A percentile compares a stretch with the other conserved stretches of the same genome.
phyloP scores from a whole-genome alignment of 2,797 vertebrate species.

The Pseudopleuronectes americanus region DNA sequence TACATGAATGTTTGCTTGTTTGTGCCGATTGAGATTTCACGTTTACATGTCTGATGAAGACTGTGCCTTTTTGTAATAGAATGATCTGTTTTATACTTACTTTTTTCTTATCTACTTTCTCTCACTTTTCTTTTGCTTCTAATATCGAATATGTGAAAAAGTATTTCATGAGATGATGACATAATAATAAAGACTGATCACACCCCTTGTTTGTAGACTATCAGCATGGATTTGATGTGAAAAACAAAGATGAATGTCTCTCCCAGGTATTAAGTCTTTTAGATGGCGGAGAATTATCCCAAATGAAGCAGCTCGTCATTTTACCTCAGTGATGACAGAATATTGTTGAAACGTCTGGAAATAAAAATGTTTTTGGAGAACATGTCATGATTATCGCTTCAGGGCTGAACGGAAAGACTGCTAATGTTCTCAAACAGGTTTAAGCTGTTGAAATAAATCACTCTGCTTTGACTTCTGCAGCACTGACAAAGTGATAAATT shows the following conservation, averaged over 20 bases:
- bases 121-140: constrained; percentile 23
- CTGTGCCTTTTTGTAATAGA: constrained; percentile 12
- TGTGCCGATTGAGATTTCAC: constrained; percentile 1
- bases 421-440: constrained; percentile 6
- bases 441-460: not conserved
- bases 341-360: not conserved
- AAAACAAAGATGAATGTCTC: not conserved
- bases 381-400: not conserved
- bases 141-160: constrained; percentile 23
- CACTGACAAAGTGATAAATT: not conserved
- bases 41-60: constrained; percentile 43
- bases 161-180: constrained; percentile 25
- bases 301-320: not conserved
- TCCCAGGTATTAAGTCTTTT: not conserved
- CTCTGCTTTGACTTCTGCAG: not conserved
- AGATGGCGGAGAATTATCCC: too few relatives aligned
- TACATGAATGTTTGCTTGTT: too few relatives aligned
- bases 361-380: not conserved
- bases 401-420: not conserved
- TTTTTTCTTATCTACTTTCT: not conserved
- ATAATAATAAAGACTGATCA: constrained; percentile 48
- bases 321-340: not conserved
- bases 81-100: constrained; percentile 27
- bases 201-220: constrained; percentile 8
- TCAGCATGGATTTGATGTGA: not conserved